A percentile compares a stretch with the other conserved stretches of the same genome.
Evolutionary conservation across 2,113 vertebrate genomes (phyloP).

Genomic region (Megaleporinus macrocephalus): DNA sequence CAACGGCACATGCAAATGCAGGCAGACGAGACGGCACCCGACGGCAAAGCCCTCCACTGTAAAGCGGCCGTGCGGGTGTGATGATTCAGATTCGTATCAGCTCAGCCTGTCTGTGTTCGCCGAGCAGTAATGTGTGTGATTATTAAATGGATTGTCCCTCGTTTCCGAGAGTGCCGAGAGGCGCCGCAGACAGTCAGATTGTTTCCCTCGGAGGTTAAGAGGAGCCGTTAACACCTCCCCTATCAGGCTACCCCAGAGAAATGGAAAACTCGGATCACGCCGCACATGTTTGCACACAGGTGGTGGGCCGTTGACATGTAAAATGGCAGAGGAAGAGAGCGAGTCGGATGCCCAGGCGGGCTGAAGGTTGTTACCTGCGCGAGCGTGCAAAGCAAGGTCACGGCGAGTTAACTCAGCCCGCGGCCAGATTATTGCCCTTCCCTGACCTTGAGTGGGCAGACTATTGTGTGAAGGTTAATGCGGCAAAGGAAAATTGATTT

Average conservation of each 20-base stretch:
- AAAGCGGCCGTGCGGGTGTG: slow-evolving; percentile 30
- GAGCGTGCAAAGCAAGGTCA: slow-evolving; percentile 62
- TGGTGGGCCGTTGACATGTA: slow-evolving; percentile 26
- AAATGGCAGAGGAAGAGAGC: neutral
- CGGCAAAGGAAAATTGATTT: slow-evolving; percentile 69
- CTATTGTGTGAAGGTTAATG: slow-evolving; percentile 73
- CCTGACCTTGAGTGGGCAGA: slow-evolving; percentile 70
- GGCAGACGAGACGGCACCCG: slow-evolving; percentile 31
- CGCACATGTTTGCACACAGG: slow-evolving; percentile 36
- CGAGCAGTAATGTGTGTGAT: neutral
- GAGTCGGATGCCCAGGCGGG: neutral
- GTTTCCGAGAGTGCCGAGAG: neutral
- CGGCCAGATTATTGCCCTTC: slow-evolving; percentile 66
- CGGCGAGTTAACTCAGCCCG: slow-evolving; percentile 62
- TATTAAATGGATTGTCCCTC: neutral
- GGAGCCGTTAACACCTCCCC: neutral
- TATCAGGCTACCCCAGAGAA: slow-evolving; percentile 1
- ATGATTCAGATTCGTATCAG: slow-evolving; percentile 54
- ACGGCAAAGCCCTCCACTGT: neutral
- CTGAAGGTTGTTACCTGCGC: slow-evolving; percentile 37
- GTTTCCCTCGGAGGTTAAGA: slow-evolving; percentile 27
- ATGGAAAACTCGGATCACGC: slow-evolving; percentile 8
- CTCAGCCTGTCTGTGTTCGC: neutral
- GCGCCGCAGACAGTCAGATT: neutral
- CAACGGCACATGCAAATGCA: slow-evolving; percentile 51